phyloP scores from a whole-genome alignment of 64 coral and sea anemone species.

The Pocillopora verrucosa region DNA sequence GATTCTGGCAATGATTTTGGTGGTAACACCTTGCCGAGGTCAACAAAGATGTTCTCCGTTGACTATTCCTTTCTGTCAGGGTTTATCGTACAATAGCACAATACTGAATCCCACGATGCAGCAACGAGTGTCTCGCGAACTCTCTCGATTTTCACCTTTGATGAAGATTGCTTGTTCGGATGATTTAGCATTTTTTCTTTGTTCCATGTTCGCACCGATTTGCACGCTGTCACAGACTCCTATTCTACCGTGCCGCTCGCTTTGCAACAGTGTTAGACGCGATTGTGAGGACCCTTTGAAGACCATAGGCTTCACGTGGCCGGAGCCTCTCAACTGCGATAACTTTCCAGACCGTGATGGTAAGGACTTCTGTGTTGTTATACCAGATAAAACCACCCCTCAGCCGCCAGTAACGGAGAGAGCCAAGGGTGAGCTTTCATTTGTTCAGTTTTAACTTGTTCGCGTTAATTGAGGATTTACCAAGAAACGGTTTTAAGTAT shows the following conservation, averaged over 20 bases:
- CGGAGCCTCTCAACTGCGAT: slow-evolving; percentile 29
- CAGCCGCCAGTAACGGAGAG: not conserved
- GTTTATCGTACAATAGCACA: slow-evolving; percentile 41
- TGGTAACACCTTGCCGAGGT: not conserved
- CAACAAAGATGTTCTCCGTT: slow-evolving; percentile 23
- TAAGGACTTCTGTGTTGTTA: slow-evolving; percentile 58
- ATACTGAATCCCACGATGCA: slow-evolving; percentile 37
- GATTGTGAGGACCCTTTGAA: slow-evolving; percentile 24
- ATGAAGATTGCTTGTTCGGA: slow-evolving; percentile 45
- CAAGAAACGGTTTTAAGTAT: too few relatives aligned
- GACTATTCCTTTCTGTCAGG: slow-evolving; percentile 31
- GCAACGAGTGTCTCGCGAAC: not conserved
- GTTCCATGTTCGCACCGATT: slow-evolving; percentile 27
- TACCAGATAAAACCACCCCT: not conserved
- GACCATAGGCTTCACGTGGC: slow-evolving; percentile 33
- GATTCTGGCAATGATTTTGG: not conserved
- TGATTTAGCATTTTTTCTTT: slow-evolving; percentile 40
- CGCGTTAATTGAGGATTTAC: too few relatives aligned
- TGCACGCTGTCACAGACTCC: not conserved
- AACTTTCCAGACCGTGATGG: not conserved
- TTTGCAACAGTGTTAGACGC: slow-evolving; percentile 44
- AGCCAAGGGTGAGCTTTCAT: not conserved
- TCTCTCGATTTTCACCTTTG: slow-evolving; percentile 39
- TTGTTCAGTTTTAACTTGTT: not conserved
- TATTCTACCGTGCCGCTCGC: slow-evolving; percentile 38